A percentile compares a stretch with the other conserved stretches of the same genome.
Evolutionary conservation across 2,113 vertebrate species (phyloP).

Genomic region (Ramphastos sulfuratus): DNA sequence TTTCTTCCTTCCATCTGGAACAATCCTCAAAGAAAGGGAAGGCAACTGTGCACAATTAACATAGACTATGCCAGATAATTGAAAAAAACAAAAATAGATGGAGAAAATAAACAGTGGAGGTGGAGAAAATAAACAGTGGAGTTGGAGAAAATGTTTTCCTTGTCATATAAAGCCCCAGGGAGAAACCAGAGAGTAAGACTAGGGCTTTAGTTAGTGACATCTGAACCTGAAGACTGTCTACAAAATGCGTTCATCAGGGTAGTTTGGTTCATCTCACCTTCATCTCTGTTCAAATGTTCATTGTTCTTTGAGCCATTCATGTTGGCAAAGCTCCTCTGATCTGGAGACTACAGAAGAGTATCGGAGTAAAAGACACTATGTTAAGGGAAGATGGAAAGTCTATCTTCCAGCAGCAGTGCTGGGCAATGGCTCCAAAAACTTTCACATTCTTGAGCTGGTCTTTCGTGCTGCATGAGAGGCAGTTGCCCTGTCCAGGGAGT

Average conservation of each 20-base stretch:
- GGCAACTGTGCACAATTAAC: slow-evolving; percentile 5
- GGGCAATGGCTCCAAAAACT: neutral
- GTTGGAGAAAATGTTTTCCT: neutral
- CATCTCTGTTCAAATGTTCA: neutral
- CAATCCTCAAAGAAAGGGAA: neutral
- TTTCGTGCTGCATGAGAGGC: neutral
- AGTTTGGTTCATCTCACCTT: neutral
- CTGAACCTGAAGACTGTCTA: neutral
- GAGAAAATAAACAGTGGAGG: neutral
- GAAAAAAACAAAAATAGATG: neutral
- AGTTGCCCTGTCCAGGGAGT: neutral
- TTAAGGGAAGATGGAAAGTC: neutral
- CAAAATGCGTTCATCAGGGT: neutral
- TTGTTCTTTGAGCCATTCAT: neutral
- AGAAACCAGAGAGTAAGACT: neutral
- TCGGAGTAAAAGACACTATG: neutral
- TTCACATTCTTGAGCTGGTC: neutral
- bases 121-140: neutral
- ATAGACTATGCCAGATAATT: neutral
- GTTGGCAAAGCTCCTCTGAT: neutral
- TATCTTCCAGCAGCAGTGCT: neutral
- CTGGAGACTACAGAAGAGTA: neutral
- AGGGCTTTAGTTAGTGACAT: neutral
- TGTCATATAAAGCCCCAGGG: neutral
- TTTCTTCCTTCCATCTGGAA: slow-evolving; percentile 19